A percentile compares a stretch with the other conserved stretches of the same genome.
Conservation (phyloP, 1,140 invertebrate genomes). For the Trissolcus basalis region DNA sequence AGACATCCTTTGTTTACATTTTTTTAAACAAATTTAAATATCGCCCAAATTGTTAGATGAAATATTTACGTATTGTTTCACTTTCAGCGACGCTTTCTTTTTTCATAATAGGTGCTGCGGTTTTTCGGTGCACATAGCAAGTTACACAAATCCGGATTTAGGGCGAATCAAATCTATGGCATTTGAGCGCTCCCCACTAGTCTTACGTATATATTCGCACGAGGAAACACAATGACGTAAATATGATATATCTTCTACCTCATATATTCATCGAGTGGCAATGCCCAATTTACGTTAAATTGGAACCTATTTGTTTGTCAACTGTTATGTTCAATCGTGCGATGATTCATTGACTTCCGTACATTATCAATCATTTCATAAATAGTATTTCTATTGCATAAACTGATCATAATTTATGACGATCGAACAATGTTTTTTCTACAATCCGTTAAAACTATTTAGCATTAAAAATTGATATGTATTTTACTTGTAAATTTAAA, state of each 20-base stretch:
- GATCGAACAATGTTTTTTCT: no score
- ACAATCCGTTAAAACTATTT: no score
- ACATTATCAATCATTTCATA: no score
- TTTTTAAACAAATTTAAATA: no score
- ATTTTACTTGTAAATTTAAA: neutral
- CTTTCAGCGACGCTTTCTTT: conserved; percentile 43
- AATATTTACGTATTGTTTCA: conserved; percentile 16
- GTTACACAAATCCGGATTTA: conserved; percentile 61
- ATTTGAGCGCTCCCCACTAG: conserved; percentile 38
- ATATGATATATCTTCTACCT: conserved; percentile 35
- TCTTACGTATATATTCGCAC: conserved; percentile 14
- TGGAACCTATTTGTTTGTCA: no score
- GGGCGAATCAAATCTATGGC: conserved; percentile 68
- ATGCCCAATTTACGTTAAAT: no score
- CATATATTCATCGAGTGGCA: neutral
- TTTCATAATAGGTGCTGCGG: conserved; percentile 46
- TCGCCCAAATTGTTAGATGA: no score
- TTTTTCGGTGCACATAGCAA: conserved; percentile 39
- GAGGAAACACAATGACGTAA: conserved; percentile 25
- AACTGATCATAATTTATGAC: no score
- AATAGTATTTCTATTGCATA: no score
- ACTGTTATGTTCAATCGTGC: no score
- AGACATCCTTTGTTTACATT: no score
- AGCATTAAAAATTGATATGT: neutral
- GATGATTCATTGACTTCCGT: no score